These are phyloP conservation scores for Hemithea aestivaria DNA, from an alignment of 2,888 invertebrate species.

Conservation along the genomic window DNA sequence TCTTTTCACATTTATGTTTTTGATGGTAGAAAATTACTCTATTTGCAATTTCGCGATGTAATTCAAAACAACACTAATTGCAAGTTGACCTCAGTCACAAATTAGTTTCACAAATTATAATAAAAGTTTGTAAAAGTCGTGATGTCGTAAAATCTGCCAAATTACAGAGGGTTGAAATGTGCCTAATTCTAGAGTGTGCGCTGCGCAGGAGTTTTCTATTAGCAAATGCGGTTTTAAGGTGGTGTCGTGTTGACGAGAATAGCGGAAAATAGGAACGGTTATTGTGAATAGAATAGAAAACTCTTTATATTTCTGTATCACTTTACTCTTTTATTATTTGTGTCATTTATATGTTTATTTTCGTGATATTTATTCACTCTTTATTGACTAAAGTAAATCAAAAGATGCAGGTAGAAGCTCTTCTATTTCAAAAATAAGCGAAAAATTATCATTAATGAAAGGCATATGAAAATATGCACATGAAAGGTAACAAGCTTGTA, in stretches of 20 bases:
- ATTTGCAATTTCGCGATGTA: conserved; percentile 7
- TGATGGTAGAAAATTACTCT: background rate
- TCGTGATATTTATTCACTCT: no score
- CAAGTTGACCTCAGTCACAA: conserved; percentile 40
- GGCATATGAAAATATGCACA: no score
- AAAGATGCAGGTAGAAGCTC: no score
- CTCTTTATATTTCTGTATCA: no score
- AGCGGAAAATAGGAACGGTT: conserved; percentile 16
- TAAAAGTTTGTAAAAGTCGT: conserved; percentile 39
- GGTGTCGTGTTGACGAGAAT: conserved; percentile 21
- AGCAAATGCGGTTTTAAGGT: conserved; percentile 67
- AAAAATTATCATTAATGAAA: no score
- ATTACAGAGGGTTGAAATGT: conserved; percentile 66
- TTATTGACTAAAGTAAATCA: no score
- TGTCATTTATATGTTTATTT: no score
- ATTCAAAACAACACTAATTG: conserved; percentile 30
- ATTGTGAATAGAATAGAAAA: conserved; percentile 16
- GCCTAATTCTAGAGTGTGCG: conserved; percentile 68
- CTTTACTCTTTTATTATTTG: no score
- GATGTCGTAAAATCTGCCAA: conserved; percentile 66
- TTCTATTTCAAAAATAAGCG: no score
- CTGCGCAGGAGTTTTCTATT: conserved; percentile 74
- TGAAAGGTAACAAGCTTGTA: no score
- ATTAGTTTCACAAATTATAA: conserved; percentile 52
- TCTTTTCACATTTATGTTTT: no score